Evolutionary conservation across 2,113 vertebrate species (phyloP).

Genomic region (Ursus arctos): DNA sequence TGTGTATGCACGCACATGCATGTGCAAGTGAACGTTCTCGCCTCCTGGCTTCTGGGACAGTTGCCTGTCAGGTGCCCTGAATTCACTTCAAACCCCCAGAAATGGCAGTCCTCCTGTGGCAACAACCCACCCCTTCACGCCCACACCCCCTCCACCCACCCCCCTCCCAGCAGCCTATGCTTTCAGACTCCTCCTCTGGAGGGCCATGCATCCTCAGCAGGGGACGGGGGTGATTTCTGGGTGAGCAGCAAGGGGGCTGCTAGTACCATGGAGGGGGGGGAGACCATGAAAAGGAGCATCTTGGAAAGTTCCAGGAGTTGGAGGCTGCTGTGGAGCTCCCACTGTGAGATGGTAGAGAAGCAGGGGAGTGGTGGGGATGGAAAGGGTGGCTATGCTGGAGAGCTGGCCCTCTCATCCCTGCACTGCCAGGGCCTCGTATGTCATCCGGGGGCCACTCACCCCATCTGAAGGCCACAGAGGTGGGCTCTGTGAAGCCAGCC

Average conservation of each 20-base stretch:
- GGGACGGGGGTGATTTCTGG: not conserved
- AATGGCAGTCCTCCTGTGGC: not conserved
- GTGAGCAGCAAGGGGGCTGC: not conserved
- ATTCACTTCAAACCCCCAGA: not conserved
- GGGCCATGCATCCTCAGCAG: not conserved
- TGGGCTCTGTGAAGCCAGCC: not conserved
- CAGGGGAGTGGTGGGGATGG: rapidly evolving
- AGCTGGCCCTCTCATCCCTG: not conserved
- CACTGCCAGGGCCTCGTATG: not conserved
- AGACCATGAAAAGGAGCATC: not conserved
- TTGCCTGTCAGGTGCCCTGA: not conserved
- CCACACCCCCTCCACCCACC: no score
- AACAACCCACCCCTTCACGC: not conserved
- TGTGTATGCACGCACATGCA: not conserved
- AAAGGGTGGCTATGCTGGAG: not conserved
- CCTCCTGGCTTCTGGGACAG: not conserved
- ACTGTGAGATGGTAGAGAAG: not conserved
- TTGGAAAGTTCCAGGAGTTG: not conserved
- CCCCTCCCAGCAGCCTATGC: not conserved
- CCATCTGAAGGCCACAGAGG: not conserved
- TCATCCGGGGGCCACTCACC: rapidly evolving
- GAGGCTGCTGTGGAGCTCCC: not conserved
- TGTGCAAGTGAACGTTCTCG: not conserved
- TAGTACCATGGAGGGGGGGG: no score
- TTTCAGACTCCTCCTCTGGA: not conserved